These are phyloP conservation scores for Eunapius fragilis DNA, from an alignment of 37 sponge, comb jelly and placozoan genomes.

Conservation along the genomic window DNA sequence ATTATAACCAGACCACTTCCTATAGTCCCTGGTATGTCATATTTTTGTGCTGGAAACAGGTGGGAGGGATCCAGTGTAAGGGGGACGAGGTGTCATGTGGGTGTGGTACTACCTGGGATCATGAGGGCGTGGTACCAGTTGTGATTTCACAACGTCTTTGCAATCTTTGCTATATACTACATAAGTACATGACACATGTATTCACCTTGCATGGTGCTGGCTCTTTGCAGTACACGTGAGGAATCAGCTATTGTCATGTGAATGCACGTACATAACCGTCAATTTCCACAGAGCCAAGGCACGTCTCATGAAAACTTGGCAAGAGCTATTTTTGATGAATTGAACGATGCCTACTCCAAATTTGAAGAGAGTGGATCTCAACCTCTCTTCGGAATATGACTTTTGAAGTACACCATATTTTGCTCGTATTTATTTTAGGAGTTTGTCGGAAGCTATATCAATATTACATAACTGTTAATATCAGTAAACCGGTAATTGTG, in stretches of 20 bases:
- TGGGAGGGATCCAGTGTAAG: too few species aligned
- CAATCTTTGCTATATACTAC: too few species aligned
- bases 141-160: too few species aligned
- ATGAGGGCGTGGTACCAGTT: neutral
- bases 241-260: neutral
- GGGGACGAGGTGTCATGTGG: too few species aligned
- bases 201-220: neutral
- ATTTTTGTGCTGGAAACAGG: too few species aligned
- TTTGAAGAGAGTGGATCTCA: conserved; percentile 83
- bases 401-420: neutral
- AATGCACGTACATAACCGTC: neutral
- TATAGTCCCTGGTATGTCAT: too few species aligned
- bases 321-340: conserved; percentile 91
- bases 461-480: neutral
- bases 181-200: neutral
- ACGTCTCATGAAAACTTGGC: conserved; percentile 83
- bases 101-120: too few species aligned
- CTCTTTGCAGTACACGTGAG: too few species aligned
- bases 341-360: conserved; percentile 89
- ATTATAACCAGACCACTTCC: too few species aligned
- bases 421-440: conserved; percentile 1
- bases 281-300: conserved; percentile 13
- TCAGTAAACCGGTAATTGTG: neutral
- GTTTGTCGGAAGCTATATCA: neutral
- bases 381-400: conserved; percentile 27